Conservation (phyloP, 1,140 invertebrate genomes). For the Trichogramma pretiosum region DNA sequence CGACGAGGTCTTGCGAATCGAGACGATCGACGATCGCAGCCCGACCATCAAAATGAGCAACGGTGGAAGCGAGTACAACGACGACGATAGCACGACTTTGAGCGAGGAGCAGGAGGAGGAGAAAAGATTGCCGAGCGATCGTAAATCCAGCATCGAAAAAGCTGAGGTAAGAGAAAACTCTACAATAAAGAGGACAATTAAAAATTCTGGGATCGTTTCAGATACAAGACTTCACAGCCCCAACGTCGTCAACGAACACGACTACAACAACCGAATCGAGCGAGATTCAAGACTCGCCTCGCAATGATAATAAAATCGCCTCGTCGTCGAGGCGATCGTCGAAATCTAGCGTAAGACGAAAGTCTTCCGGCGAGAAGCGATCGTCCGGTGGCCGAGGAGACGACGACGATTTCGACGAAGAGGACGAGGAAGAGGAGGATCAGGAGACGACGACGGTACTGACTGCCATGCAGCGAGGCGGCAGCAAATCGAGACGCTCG, state of each 20-base stretch:
- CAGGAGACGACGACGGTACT: background rate
- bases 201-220: too few relatives aligned
- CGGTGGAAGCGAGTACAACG: background rate
- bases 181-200: too few relatives aligned
- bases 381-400: too few relatives aligned
- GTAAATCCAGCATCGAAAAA: background rate
- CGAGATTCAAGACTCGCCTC: too few relatives aligned
- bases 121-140: background rate
- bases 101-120: constrained; percentile 5
- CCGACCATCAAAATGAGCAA: constrained; percentile 29
- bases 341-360: background rate
- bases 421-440: constrained; percentile 9
- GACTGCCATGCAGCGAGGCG: background rate
- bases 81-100: background rate
- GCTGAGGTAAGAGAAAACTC: too few relatives aligned
- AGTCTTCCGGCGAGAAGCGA: background rate
- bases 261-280: too few relatives aligned
- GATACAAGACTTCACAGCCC: too few relatives aligned
- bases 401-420: background rate
- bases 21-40: constrained; percentile 28
- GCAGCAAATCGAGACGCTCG: constrained; percentile 6
- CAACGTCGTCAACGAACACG: too few relatives aligned
- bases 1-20: constrained; percentile 34
- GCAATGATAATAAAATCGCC: too few relatives aligned
- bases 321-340: background rate